These are phyloP conservation scores for Drosophila basisetae DNA, from an alignment of 2,888 invertebrate genomes.

Conservation along the genomic window DNA sequence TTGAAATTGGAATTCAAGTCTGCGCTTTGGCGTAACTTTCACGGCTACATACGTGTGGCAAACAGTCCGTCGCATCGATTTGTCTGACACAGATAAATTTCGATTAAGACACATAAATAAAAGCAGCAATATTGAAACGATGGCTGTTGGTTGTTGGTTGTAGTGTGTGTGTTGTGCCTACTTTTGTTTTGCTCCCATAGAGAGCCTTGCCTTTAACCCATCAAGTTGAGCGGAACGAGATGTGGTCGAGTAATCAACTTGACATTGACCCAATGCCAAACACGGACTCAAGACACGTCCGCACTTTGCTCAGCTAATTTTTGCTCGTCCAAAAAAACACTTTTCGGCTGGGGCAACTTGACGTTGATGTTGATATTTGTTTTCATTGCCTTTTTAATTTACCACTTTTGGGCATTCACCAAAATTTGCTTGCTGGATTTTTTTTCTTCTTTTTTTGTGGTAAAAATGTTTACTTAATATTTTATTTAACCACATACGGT, in stretches of 20 bases:
- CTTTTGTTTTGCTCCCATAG: slow-evolving; percentile 11
- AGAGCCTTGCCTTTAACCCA: slow-evolving; percentile 51
- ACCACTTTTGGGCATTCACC: slow-evolving; percentile 69
- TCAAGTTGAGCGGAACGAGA: slow-evolving; percentile 19
- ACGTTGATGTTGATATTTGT: slow-evolving; percentile 45
- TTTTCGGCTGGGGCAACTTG: slow-evolving; percentile 8
- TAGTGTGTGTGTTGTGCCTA: not conserved
- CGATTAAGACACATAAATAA: slow-evolving; percentile 16
- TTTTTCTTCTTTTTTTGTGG: slow-evolving; percentile 35
- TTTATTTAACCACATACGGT: slow-evolving; percentile 4
- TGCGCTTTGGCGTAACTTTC: slow-evolving; percentile 43
- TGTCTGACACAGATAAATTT: slow-evolving; percentile 40
- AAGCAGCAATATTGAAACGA: slow-evolving; percentile 1
- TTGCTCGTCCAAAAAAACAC: slow-evolving; percentile 33
- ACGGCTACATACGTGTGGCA: slow-evolving; percentile 35
- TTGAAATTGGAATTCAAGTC: slow-evolving; percentile 54
- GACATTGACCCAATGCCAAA: slow-evolving; percentile 77
- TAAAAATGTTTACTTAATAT: slow-evolving; percentile 52
- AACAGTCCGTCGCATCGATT: slow-evolving; percentile 24
- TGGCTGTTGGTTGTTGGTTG: slow-evolving; percentile 1
- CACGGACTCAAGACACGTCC: slow-evolving; percentile 55
- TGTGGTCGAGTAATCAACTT: slow-evolving; percentile 59
- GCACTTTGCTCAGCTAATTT: slow-evolving; percentile 52
- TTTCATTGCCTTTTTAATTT: slow-evolving; percentile 58
- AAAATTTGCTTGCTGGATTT: slow-evolving; percentile 19